Evolutionary conservation across 1,140 invertebrate genomes (phyloP), one percentile per base, ranked within the genome.

Genomic region (Branchinecta lindahli): DNA sequence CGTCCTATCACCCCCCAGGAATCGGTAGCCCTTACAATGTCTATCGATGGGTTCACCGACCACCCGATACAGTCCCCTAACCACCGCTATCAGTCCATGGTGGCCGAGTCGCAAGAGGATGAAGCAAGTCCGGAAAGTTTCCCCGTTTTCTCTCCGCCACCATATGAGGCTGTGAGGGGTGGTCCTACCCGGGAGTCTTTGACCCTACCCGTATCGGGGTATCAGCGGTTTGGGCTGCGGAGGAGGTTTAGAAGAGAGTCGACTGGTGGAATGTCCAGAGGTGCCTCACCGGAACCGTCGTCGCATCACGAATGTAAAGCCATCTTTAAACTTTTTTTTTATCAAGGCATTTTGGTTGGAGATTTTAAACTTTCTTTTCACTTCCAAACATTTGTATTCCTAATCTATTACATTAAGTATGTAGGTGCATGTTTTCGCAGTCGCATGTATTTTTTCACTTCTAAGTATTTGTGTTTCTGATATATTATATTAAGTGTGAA

Each of bases 1-100:
- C 12, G 52, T 15, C 12, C 18, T 6, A 20, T 20, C 12, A 61
- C 52, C 52, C 52, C 52, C 4, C 12, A 61, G 12, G 52, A 61
- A 73, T 92, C 90, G 1, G 90, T 91, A 0, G 83, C 89, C 1
- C 85, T 90, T 81, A 90, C 90, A 0, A 85, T 87, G 12, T 89
- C 89, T 5, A 83, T 92, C 5, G 91, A 93, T 70, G 89, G 87
- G 6, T 94, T 92, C 76, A 81, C 93, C 66, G 91, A 94, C 72
- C 88, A 88, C 0, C 83, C 85, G 7, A 80, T 87, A 44, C 86
- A 89, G 70, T 89, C 88, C 3, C 88, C 88, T 76, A 85, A 86
- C 69, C 88, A 88, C 4, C 88, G 88, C 1, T 86, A 88, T 0
- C 73, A 72, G 65, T 72, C 73, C 46, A 20, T 68, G 44, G 66